These are phyloP conservation scores for Deroplatys truncata DNA, from an alignment of 2,888 invertebrate species.

Conservation along the genomic window DNA sequence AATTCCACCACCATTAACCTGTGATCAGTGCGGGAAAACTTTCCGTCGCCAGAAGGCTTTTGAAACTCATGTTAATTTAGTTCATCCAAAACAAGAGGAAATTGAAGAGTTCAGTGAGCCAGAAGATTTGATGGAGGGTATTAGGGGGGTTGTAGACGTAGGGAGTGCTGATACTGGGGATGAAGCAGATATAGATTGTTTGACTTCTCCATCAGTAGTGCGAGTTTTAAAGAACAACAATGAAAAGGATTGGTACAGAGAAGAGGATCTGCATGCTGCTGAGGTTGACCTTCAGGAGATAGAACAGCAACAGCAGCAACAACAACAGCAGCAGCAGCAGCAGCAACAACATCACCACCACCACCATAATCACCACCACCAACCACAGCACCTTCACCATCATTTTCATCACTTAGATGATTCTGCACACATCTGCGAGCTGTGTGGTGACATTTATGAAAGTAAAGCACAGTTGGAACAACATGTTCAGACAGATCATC, in stretches of 20 bases:
- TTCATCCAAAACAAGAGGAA: constrained; percentile 53
- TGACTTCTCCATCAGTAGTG: constrained; percentile 37
- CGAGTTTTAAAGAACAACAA: constrained; percentile 15
- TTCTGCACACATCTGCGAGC: constrained; percentile 35
- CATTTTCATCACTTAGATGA: not conserved
- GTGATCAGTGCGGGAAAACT: constrained; percentile 50
- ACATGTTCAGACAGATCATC: constrained; percentile 35
- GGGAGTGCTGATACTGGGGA: constrained; percentile 46
- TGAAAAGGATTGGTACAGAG: constrained; percentile 40
- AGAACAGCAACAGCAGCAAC: constrained; percentile 36
- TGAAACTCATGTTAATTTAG: constrained; percentile 58
- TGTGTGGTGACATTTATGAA: constrained; percentile 38
- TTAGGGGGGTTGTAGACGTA: constrained; percentile 68
- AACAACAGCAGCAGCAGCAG: constrained; percentile 13
- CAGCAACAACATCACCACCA: not conserved
- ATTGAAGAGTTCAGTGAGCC: constrained; percentile 80
- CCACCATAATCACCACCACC: constrained; percentile 15
- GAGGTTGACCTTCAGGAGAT: constrained; percentile 47
- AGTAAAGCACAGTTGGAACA: constrained; percentile 34
- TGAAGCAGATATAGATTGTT: constrained; percentile 44
- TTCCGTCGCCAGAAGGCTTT: constrained; percentile 61
- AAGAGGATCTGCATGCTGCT: constrained; percentile 46
- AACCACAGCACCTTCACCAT: constrained; percentile 1
- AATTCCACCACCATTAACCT: constrained; percentile 40
- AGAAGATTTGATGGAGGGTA: constrained; percentile 82